Evolutionary conservation across 2,113 vertebrate species (phyloP).

Genomic region (Platysteira castanea): DNA sequence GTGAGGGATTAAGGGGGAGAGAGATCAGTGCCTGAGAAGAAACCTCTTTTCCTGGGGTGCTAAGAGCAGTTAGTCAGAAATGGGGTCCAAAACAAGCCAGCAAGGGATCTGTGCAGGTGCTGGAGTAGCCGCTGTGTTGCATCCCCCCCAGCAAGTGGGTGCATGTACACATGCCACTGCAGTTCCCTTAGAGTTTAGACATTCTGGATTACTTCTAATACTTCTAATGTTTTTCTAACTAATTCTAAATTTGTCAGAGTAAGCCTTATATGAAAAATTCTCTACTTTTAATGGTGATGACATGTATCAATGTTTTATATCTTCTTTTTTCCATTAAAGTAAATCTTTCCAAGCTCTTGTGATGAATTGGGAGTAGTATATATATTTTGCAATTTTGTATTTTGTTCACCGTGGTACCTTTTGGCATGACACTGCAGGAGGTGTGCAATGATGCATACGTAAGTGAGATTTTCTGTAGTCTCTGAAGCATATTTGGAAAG

Average conservation of each 20-base stretch:
- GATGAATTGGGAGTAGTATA: not conserved
- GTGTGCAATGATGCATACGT: not conserved
- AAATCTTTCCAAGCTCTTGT: not conserved
- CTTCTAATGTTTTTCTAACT: not conserved
- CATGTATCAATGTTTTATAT: not conserved
- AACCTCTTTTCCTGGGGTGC: not conserved
- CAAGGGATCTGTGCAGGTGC: not conserved
- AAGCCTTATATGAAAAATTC: not conserved
- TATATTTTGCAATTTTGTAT: not conserved
- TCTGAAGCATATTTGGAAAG: constrained; percentile 47
- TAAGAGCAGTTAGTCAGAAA: not conserved
- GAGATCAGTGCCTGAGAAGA: not conserved
- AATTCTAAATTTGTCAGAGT: not conserved
- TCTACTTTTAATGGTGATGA: not conserved
- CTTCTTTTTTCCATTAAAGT: not conserved
- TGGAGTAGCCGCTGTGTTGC: not conserved
- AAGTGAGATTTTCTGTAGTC: constrained; percentile 23
- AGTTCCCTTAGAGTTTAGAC: not conserved
- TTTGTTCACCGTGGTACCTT: not conserved
- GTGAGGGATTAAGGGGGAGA: not conserved
- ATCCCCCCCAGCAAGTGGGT: not conserved
- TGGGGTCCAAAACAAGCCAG: not conserved
- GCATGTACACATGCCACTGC: not conserved
- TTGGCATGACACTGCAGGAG: not conserved
- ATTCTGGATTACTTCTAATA: not conserved